These are phyloP conservation scores for Mycetomoellerius zeteki DNA, from an alignment of 1,140 invertebrate genomes.

Conservation along the genomic window DNA sequence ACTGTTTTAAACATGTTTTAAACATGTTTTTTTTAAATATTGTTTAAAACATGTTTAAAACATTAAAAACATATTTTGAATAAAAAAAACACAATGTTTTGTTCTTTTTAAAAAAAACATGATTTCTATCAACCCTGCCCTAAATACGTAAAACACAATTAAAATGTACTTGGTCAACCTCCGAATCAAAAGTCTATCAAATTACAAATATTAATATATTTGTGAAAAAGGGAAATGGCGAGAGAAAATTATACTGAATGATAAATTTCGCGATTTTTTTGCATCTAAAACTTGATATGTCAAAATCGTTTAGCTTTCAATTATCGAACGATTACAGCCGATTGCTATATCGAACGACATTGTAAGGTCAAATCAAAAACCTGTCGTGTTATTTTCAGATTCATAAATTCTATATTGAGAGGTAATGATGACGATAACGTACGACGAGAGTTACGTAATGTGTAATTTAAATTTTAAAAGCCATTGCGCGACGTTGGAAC, in stretches of 20 bases:
- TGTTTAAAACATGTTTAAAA: no score
- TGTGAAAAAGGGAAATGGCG: background rate
- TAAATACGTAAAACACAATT: no score
- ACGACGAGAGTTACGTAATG: background rate
- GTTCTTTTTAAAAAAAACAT: no score
- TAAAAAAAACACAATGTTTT: no score
- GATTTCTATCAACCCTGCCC: no score
- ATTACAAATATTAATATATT: background rate
- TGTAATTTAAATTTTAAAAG: background rate
- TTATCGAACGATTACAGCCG: background rate
- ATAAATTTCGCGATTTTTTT: background rate
- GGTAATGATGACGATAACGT: background rate
- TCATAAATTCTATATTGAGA: slow-evolving; percentile 4
- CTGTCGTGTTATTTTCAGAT: background rate
- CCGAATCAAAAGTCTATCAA: background rate
- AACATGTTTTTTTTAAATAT: no score
- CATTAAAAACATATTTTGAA: no score
- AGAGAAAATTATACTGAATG: background rate
- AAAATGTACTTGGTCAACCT: background rate
- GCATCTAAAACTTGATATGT: no score
- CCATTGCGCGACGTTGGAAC: background rate
- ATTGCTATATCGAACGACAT: background rate
- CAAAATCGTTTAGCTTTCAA: background rate
- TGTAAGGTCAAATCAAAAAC: background rate
- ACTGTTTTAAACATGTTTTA: no score